Evolutionary conservation across 1,140 invertebrate genomes (phyloP).

Genomic region (Drosophila mayri): DNA sequence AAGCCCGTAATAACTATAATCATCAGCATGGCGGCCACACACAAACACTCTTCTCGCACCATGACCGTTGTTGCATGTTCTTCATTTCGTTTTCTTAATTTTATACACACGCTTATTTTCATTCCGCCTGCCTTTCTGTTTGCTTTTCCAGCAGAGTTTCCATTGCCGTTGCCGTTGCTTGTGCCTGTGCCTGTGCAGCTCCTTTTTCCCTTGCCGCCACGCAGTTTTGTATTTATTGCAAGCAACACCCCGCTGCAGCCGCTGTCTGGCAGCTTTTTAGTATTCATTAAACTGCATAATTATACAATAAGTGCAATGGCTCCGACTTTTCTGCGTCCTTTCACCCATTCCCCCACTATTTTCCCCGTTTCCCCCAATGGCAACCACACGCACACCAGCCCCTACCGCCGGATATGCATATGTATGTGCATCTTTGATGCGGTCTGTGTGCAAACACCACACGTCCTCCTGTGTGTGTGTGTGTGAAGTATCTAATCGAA

Average conservation of each 20-base stretch:
- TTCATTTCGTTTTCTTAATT: conserved; percentile 77
- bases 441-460: conserved; percentile 17
- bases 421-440: conserved; percentile 22
- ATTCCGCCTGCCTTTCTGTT: conserved; percentile 56
- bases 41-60: conserved; percentile 22
- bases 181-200: not conserved
- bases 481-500: conserved; percentile 36
- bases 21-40: conserved; percentile 64
- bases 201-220: conserved; percentile 8
- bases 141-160: conserved; percentile 20
- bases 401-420: not conserved
- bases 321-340: conserved; percentile 49
- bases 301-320: conserved; percentile 81
- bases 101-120: conserved; percentile 76
- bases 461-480: conserved; percentile 22
- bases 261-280: conserved; percentile 65
- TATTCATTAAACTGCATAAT: conserved; percentile 83
- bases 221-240: conserved; percentile 71
- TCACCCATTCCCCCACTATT: not conserved
- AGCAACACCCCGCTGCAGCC: conserved; percentile 9
- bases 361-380: not conserved
- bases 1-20: conserved; percentile 74
- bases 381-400: conserved; percentile 9
- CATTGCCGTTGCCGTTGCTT: not conserved
- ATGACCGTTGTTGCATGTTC: conserved; percentile 33